Evolutionary conservation across 2,113 vertebrate genomes (phyloP), one percentile per base, ranked within the genome.

Genomic region (Dicerorhinus sumatrensis): DNA sequence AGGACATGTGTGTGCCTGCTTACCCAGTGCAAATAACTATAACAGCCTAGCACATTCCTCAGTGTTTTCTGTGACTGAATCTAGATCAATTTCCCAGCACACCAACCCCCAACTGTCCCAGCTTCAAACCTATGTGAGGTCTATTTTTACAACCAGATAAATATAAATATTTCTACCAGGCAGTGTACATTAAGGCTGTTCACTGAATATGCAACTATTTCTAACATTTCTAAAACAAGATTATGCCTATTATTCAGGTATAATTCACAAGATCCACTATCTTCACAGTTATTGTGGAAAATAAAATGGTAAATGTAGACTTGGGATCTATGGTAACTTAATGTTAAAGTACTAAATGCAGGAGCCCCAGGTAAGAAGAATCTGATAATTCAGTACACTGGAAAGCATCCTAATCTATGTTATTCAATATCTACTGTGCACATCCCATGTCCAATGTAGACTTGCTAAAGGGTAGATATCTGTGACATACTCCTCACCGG

Each of bases 161-260:
- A 82, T 31, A 17, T 21, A 96, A 96, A 48, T 82, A 82, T 69
- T 95, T 80, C 76, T 90, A 83, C 21, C 27, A 76, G 27, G 21
- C 2, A 29, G 21, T 93, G 39, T 76, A 70, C 51, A 73, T 36
- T 75, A 65, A 79, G 4, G n/a, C 89, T 51, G 14, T 33, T 84
- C n/a, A 91, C 13, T 31, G 12, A 67, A 21, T 91, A 95, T 89
- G 67, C 81, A 91, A 96, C 58, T 80, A 70, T 27, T 86, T 79
- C 27, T 36, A 90, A 84, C 56, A 83, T 63, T 93, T 88, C 63
- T 93, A 92, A 87, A 86, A 92, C 6, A 96, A 77, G 29, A 91
- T 67, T 75, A 67, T 54, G 29, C 5, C 17, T 65, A 86, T 72
- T 85, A 79, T 62, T 72, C 17, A 17, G 62, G 25, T 60, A 54